These are phyloP conservation scores for Apamea anceps DNA, from an alignment of 2,888 invertebrate species.

Conservation along the genomic window DNA sequence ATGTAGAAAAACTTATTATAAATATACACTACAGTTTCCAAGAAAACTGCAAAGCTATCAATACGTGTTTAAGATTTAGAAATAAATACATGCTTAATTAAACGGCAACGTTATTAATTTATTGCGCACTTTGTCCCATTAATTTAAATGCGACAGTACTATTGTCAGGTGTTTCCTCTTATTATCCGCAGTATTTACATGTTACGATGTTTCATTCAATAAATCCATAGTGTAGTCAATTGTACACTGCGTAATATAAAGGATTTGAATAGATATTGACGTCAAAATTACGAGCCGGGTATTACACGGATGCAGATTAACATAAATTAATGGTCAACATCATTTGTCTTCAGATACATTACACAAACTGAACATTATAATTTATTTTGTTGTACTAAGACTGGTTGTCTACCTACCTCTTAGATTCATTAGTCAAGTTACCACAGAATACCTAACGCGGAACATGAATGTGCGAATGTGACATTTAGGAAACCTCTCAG, in stretches of 20 bases:
- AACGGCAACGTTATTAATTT: slow-evolving; percentile 30
- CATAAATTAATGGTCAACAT: slow-evolving; percentile 67
- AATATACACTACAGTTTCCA: slow-evolving; percentile 10
- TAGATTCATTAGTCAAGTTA: slow-evolving; percentile 46
- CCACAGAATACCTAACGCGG: slow-evolving; percentile 29
- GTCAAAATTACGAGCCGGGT: slow-evolving; percentile 62
- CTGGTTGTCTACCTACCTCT: slow-evolving; percentile 45
- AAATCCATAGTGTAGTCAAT: slow-evolving; percentile 43
- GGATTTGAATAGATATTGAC: slow-evolving; percentile 59
- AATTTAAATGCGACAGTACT: slow-evolving; percentile 56
- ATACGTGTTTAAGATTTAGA: slow-evolving; percentile 34
- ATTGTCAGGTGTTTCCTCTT: slow-evolving; percentile 59
- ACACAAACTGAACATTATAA: slow-evolving; percentile 54
- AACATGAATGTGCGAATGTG: slow-evolving; percentile 33
- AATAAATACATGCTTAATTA: slow-evolving; percentile 44
- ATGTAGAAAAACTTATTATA: slow-evolving; percentile 17
- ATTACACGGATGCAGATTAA: slow-evolving; percentile 60
- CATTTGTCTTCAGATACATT: slow-evolving; percentile 66
- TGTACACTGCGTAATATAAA: slow-evolving; percentile 47
- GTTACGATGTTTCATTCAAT: slow-evolving; percentile 64
- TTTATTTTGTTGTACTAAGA: slow-evolving; percentile 55
- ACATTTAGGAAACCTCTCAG: slow-evolving; percentile 37
- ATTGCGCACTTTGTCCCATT: slow-evolving; percentile 51
- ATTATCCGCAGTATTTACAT: slow-evolving; percentile 55
- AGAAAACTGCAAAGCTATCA: slow-evolving; percentile 27